These are phyloP conservation scores for Hydrotaea cyrtoneurina DNA, from an alignment of 2,888 invertebrate species.

Conservation along the genomic window DNA sequence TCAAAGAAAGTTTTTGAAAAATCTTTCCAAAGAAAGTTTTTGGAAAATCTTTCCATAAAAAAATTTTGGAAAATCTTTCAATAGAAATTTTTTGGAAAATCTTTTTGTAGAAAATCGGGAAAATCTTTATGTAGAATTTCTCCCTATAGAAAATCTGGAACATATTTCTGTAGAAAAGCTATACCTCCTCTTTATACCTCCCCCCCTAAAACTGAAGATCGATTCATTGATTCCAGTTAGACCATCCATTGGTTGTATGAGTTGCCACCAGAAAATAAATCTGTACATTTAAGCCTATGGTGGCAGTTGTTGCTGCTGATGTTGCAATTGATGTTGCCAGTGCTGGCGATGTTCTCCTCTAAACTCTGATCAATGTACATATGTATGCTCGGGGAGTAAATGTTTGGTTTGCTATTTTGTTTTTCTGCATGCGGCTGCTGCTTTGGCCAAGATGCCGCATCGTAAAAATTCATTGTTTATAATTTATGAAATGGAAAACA, in stretches of 20 bases:
- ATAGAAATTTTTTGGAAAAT: too few species aligned
- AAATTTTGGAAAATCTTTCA: too few species aligned
- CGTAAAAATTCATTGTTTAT: conserved; percentile 55
- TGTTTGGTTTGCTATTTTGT: neutral
- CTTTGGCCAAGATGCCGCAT: conserved; percentile 41
- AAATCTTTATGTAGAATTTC: too few species aligned
- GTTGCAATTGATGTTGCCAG: neutral
- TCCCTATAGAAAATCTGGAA: too few species aligned
- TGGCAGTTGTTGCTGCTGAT: neutral
- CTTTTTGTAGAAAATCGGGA: too few species aligned
- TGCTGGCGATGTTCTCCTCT: neutral
- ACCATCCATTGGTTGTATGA: neutral
- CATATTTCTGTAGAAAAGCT: too few species aligned
- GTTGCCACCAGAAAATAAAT: conserved; percentile 2
- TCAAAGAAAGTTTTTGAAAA: too few species aligned
- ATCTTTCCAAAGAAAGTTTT: too few species aligned
- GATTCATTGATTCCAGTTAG: conserved; percentile 27
- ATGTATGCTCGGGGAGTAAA: conserved; percentile 18
- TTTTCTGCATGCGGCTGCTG: conserved; percentile 23
- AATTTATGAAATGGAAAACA: conserved; percentile 64
- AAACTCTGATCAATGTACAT: conserved; percentile 33
- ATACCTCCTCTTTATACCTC: neutral
- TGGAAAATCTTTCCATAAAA: too few species aligned
- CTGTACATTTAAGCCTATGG: neutral
- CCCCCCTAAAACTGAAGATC: neutral